Conservation (phyloP, 1,140 invertebrate genomes). For the Caenorhabditis briggsae region DNA sequence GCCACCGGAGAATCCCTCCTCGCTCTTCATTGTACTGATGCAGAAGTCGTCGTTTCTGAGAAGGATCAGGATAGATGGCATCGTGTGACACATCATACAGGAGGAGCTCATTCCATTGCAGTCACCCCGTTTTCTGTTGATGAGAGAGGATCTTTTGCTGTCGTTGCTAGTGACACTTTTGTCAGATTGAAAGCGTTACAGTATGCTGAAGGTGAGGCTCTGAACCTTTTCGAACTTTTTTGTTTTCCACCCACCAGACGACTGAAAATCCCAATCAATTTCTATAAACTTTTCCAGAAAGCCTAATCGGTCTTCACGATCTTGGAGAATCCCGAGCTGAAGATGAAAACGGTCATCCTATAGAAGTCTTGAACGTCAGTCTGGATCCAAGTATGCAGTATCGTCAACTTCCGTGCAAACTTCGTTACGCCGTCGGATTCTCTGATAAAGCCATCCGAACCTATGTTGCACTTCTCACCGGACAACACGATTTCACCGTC, state of each 20-base stretch:
- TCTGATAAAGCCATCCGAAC: conserved; percentile 59
- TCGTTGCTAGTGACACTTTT: conserved; percentile 48
- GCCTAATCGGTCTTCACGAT: conserved; percentile 55
- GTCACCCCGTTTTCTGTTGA: conserved; percentile 57
- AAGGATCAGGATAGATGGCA: conserved; percentile 60
- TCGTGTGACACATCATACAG: conserved; percentile 43
- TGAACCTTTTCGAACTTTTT: neutral
- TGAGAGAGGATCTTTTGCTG: conserved; percentile 46
- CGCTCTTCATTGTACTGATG: conserved; percentile 43
- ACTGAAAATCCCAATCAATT: neutral
- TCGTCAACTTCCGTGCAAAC: conserved; percentile 59
- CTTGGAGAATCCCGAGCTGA: conserved; percentile 50
- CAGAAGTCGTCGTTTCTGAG: conserved; percentile 57
- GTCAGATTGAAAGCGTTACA: conserved; percentile 54
- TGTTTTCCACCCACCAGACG: neutral
- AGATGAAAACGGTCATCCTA: conserved; percentile 54
- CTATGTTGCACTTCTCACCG: conserved; percentile 58
- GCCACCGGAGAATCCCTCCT: conserved; percentile 27
- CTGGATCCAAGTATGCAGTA: conserved; percentile 60
- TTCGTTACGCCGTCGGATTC: conserved; percentile 61
- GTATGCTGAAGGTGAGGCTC: conserved; percentile 43
- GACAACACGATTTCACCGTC: conserved; percentile 59
- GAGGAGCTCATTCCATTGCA: conserved; percentile 52
- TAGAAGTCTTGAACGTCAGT: conserved; percentile 57
- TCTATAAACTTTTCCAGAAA: neutral